Base-by-base conservation (phyloP, 1,140 invertebrate genomes). In the Drosophila rhopaloa region DNA sequence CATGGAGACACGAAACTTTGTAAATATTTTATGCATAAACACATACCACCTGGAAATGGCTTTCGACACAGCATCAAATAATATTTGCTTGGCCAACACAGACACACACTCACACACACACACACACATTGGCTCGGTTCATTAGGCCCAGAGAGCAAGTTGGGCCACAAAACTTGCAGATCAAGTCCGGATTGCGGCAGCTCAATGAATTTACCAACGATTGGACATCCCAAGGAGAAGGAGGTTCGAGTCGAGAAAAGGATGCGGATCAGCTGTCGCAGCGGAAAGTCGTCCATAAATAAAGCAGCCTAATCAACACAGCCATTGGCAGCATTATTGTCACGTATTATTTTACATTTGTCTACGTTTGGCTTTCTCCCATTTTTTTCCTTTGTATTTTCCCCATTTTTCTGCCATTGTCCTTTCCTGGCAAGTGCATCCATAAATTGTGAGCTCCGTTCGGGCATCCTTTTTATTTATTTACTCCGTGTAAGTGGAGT, bases 11-110 rank as follows among this genome's bases (percentile, higher is more conserved):
- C 48, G 62, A 59, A 83, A 89, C 62, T 83, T 84, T 80, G 83
- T 88, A 88, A 88, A 88, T 88, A 88, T 88, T 88, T 88, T 88
- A 88, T 89, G 83, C 83, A 88, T 83, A 88, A 89, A 83, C 83
- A 83, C 83, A 86, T 79, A 57, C 67, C 70, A 89, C 83, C 83
- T 88, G 83, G 57, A 79, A 89, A 88, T 88, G 83, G 86, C 75
- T 80, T 88, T 83, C 83, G 61, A 88, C 79, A 89, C 83, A 88
- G 73, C 80, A 89, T 89, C 84, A 83, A 89, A 88, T 89, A 88
- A 88, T 88, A 88, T 88, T 88, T 88, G 77, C 83, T 88, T 89
- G 72, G 70, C 47, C 29, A 46, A 55, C 47, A 50, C 63, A 61
- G 41, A 70, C 44, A 56, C 44, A 56, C 44, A 46, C 38, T 4